phyloP scores from a whole-genome alignment of 2,113 vertebrate genomes.

The Bos javanicus region DNA sequence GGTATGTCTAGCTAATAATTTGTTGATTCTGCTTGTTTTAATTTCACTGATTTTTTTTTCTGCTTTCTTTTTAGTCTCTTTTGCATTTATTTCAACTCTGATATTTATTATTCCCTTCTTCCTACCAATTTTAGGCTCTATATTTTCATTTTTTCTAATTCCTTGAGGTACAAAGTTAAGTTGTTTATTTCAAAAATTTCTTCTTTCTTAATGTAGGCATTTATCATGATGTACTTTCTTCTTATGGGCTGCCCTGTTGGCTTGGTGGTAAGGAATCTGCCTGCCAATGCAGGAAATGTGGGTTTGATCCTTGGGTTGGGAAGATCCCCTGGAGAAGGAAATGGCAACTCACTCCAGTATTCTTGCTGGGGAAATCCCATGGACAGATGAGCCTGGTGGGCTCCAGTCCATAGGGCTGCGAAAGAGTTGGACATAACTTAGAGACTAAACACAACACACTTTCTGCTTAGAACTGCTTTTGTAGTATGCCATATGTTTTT shows the following conservation, averaged over 20 bases:
- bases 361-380: not conserved
- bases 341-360: not conserved
- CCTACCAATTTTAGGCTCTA: not conserved
- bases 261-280: not conserved
- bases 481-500: not conserved
- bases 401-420: not conserved
- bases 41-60: not conserved
- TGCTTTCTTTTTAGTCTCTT: not conserved
- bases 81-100: not conserved
- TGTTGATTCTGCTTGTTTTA: not conserved
- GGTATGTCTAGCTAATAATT: not conserved
- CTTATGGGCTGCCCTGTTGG: not conserved
- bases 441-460: not conserved
- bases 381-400: not conserved
- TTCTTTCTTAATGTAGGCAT: not conserved
- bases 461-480: not conserved
- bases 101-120: not conserved
- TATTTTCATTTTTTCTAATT: not conserved
- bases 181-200: not conserved
- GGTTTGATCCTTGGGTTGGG: not conserved
- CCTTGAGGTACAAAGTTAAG: not conserved
- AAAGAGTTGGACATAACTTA: not conserved
- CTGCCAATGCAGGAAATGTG: not conserved
- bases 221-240: not conserved
- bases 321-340: not conserved